A percentile compares a stretch with the other conserved stretches of the same genome.
These are phyloP conservation scores for Hylaeus volcanicus DNA, from an alignment of 1,140 invertebrate species.

Conservation along the genomic window DNA sequence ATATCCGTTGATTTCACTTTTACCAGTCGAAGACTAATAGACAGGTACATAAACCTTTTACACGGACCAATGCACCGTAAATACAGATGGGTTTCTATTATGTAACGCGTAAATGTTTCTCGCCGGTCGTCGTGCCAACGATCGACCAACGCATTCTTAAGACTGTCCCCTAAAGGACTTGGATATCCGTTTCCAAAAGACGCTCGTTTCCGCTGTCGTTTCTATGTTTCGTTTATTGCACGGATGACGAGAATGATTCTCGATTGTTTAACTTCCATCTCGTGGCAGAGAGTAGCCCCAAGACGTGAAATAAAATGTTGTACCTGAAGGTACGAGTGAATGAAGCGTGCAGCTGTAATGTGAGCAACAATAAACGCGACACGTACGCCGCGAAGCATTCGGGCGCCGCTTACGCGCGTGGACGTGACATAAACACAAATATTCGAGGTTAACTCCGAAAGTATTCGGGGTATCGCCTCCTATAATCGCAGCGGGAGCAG, in stretches of 20 bases:
- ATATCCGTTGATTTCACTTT: background rate
- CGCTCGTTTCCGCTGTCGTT: background rate
- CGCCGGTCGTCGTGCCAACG: background rate
- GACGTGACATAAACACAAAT: constrained; percentile 32
- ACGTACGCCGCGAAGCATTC: background rate
- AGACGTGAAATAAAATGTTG: background rate
- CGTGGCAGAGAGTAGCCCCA: too few relatives aligned
- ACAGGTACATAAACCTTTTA: background rate
- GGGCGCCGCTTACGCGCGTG: background rate
- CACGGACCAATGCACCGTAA: constrained; percentile 4
- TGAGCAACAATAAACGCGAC: background rate
- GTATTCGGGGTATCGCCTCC: background rate
- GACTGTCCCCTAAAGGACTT: background rate
- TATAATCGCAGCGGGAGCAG: background rate
- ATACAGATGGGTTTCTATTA: constrained; percentile 23
- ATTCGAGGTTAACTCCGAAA: constrained; percentile 17
- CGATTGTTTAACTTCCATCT: background rate
- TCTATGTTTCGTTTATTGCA: background rate
- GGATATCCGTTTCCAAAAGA: background rate
- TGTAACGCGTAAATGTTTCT: constrained; percentile 23
- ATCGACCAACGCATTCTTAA: background rate
- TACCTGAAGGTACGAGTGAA: background rate
- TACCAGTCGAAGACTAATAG: background rate
- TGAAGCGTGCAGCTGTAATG: constrained; percentile 8
- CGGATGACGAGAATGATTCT: background rate